Evolutionary conservation across 2,113 vertebrate species (phyloP).

Genomic region (Manacus vitellinus): DNA sequence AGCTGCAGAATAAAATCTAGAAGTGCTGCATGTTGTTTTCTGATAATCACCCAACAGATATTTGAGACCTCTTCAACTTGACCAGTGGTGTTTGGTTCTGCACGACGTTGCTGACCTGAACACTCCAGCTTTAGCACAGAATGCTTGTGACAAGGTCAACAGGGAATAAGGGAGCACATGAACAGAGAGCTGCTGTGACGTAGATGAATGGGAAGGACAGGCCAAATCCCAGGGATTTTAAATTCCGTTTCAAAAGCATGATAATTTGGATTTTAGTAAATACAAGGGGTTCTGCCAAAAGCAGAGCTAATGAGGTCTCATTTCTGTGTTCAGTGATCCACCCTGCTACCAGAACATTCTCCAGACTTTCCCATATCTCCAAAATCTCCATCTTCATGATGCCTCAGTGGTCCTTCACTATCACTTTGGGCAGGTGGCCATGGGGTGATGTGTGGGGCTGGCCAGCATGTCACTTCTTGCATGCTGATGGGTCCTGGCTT

Average conservation of each 20-base stretch:
- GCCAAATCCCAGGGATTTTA: conserved; percentile 37
- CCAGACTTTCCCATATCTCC: not conserved
- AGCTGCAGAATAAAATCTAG: conserved; percentile 4
- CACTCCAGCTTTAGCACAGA: conserved; percentile 58
- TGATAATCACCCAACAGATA: conserved; percentile 56
- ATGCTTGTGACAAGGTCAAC: conserved; percentile 42
- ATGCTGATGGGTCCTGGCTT: not conserved
- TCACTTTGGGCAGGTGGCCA: not conserved
- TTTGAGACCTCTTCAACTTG: conserved; percentile 60
- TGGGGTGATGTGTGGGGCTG: not conserved
- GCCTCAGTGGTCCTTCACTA: not conserved
- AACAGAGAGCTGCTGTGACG: not conserved
- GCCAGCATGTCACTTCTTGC: rapidly evolving
- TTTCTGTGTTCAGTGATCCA: not conserved
- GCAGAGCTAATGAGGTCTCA: not conserved
- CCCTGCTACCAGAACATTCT: conserved; percentile 25
- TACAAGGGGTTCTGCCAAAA: conserved; percentile 25
- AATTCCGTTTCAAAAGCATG: conserved; percentile 23
- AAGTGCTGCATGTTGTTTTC: conserved; percentile 49
- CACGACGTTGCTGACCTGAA: conserved; percentile 47
- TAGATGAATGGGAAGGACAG: not conserved
- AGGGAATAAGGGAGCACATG: conserved; percentile 34
- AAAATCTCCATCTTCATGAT: not conserved
- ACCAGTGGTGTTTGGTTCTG: conserved; percentile 57
- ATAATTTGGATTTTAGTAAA: conserved; percentile 36